Base-by-base conservation (phyloP, 1,140 invertebrate species). In the Drosophila lini region DNA sequence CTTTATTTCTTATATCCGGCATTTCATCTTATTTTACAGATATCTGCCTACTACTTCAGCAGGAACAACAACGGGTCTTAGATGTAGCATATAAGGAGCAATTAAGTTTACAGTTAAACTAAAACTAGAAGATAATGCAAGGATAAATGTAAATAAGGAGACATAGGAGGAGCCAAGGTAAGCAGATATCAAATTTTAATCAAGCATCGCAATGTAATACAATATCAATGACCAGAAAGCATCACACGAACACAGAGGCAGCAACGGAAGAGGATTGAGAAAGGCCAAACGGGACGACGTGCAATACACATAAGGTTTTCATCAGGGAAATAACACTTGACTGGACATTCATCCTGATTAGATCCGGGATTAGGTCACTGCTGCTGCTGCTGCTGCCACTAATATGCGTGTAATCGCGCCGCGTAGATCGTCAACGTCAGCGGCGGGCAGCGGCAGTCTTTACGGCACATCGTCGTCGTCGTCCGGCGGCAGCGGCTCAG, bases 391-490 rank as follows among this genome's bases (percentile, higher is more conserved):
- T 56, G 74, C 74, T 55, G 75, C 80, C 77, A 78, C 68, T 91
- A 92, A 92, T 92, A 92, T 92, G 91, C 91, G 91, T 91, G 91
- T 92, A 78, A 91, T 92, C 78, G 90, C 91, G 91, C 91, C 91
- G 84, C 82, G 86, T 76, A 79, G 91, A 91, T 91, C 90, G 78
- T 91, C 91, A 80, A 83, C 85, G 77, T 91, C 91, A 89, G 80
- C 78, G 76, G 89, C 91, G 81, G 81, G 83, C 80, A 92, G 86
- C 78, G 80, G 91, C 80, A 92, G 86, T 89, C 78, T 91, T 15
- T 92, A 92, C 84, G 86, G 86, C 71, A 78, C 90, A 77, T 80
- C 90, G 41, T 78, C 89, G 50, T 80, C 89, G 44, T 74, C 84
- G 45, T 25, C 45, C 45, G 45, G 81, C 74, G 78, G 74, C 52